phyloP scores from a whole-genome alignment of 2,888 invertebrate species.

The Dorcus hopei region DNA sequence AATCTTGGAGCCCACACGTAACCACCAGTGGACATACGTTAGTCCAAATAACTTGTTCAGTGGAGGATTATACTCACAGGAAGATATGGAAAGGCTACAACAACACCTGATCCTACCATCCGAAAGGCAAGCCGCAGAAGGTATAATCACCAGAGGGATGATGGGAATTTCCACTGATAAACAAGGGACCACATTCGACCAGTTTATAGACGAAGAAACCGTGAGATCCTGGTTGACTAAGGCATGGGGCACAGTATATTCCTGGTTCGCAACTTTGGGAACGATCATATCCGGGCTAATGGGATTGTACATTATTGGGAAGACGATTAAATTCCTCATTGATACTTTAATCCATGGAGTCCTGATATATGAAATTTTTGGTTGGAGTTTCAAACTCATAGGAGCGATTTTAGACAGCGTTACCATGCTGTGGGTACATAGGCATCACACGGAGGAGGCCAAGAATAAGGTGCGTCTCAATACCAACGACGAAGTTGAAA shows the following conservation, averaged over 20 bases:
- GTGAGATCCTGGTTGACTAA: not conserved
- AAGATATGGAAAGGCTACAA: constrained; percentile 3
- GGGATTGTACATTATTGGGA: not conserved
- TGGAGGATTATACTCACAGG: not conserved
- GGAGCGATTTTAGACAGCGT: constrained; percentile 7
- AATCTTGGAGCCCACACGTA: not conserved
- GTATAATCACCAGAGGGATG: constrained; percentile 2
- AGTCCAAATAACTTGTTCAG: constrained; percentile 1
- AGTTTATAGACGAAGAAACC: not conserved
- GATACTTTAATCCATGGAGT: constrained; percentile 7
- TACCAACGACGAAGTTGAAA: too few relatives aligned
- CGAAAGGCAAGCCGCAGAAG: not conserved
- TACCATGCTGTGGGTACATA: not conserved
- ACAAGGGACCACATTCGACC: not conserved
- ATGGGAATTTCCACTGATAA: not conserved
- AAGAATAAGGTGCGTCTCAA: too few relatives aligned
- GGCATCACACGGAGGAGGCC: too few relatives aligned
- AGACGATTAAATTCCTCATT: not conserved
- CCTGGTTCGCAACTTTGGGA: not conserved
- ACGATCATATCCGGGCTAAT: not conserved
- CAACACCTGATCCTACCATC: constrained; percentile 6
- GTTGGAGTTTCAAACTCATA: constrained; percentile 1
- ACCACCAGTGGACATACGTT: not conserved
- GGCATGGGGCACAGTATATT: not conserved
- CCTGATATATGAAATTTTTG: constrained; percentile 1